Base-by-base conservation (phyloP, 2,113 vertebrate species). In the Pelobates fuscus region DNA sequence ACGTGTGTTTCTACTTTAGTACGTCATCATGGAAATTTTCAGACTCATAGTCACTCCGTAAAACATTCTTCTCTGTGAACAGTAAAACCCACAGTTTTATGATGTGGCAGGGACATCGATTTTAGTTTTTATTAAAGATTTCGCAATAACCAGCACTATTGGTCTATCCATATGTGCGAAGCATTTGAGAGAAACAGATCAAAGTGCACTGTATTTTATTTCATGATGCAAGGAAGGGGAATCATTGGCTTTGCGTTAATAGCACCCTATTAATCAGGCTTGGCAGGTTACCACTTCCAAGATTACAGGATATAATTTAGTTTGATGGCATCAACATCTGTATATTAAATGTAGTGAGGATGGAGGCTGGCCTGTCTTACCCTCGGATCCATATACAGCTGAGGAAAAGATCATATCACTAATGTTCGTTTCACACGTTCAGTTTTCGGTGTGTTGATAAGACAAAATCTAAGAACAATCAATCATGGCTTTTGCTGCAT, bases 251-350 rank as follows among this genome's bases (percentile, higher is more conserved):
- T 30, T 18, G 57, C 73, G 32, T 68, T 61, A 68, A 55, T 61
- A 18, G 27, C 64, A 68, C 64, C 64, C 41, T 52, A 77, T 77
- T 77, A 68, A 68, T 77, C 73, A 68, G 10, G 44, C 30, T 27
- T 60, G 64, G 73, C 64, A 61, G 64, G 64, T 67, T 49, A 75
- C 55, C 73, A 77, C 55, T 68, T 52, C 55, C 64, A 61, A 68
- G 64, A 77, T 77, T 77, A 68, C 54, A 77, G 55, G 29, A 77
- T 61, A 68, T 61, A 25, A 77, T 77, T 68, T 61, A 67, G 55
- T 4, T 43, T 68, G 73, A 77, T 76, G 41, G 73, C 57, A 68
- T 75, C 72, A 60, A 75, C 72, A 75, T 67, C 63, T 75, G 72
- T 75, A 59, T 59, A 46, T 24, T 61, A 59, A 49, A 60, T 54